Conservation (phyloP, 2,797 vertebrate genomes). For the Poeciliopsis presidionis region DNA sequence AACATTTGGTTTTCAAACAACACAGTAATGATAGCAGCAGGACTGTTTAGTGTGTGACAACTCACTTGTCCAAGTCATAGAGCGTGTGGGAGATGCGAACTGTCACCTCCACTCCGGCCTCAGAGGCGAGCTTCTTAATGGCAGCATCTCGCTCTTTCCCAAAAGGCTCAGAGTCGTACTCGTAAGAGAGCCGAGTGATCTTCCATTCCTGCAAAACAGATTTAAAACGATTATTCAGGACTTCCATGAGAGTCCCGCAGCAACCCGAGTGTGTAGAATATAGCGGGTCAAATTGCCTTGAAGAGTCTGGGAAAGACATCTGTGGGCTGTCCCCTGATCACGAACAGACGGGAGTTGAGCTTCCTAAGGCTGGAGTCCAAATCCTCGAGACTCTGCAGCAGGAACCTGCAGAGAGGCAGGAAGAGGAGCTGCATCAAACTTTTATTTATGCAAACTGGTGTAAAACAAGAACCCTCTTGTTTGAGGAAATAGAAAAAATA, state of each 20-base stretch:
- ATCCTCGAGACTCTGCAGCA: slow-evolving; percentile 97
- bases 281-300: slow-evolving; percentile 83
- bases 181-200: slow-evolving; percentile 92
- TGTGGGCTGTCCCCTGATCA: slow-evolving; percentile 96
- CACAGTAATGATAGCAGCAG: not conserved
- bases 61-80: slow-evolving; percentile 96
- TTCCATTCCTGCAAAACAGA: slow-evolving; percentile 89
- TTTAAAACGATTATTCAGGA: not conserved
- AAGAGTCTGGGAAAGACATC: slow-evolving; percentile 98
- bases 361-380: slow-evolving; percentile 94
- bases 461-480: not conserved
- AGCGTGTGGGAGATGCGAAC: slow-evolving; percentile 96
- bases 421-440: not conserved
- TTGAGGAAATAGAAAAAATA: not conserved
- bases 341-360: slow-evolving; percentile 94
- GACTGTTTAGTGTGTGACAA: not conserved
- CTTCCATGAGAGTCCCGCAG: not conserved
- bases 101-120: slow-evolving; percentile 95
- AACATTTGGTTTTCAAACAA: not conserved
- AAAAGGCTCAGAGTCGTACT: slow-evolving; percentile 98
- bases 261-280: not conserved
- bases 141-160: slow-evolving; percentile 97
- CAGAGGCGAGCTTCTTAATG: slow-evolving; percentile 94
- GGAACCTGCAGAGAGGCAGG: slow-evolving; percentile 83
- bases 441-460: not conserved